Conservation (phyloP, 2,888 invertebrate genomes). For the Brenthis ino region DNA sequence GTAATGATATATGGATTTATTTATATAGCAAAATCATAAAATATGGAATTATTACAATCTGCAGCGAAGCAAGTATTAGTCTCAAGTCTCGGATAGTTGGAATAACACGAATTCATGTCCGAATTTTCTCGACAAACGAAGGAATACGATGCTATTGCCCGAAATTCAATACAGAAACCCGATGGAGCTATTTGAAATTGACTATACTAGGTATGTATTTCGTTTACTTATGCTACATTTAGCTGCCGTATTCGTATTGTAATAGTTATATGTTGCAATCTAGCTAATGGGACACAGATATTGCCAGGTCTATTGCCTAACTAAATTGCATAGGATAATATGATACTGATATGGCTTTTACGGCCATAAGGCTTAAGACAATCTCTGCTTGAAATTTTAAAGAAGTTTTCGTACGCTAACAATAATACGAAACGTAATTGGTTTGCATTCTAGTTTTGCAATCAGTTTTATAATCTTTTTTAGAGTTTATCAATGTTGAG, state of each 20-base stretch:
- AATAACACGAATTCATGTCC: constrained; percentile 33
- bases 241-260: constrained; percentile 27
- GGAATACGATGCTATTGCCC: constrained; percentile 37
- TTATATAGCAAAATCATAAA: background rate
- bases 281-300: constrained; percentile 24
- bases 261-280: constrained; percentile 26
- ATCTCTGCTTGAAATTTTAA: constrained; percentile 3
- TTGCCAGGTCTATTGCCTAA: constrained; percentile 15
- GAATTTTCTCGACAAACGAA: constrained; percentile 42
- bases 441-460: background rate
- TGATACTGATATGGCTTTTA: constrained; percentile 8
- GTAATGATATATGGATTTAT: too few relatives aligned
- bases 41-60: constrained; percentile 5
- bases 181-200: constrained; percentile 30
- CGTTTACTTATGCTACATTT: constrained; percentile 30
- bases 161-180: constrained; percentile 40
- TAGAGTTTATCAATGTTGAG: too few relatives aligned
- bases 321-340: constrained; percentile 17
- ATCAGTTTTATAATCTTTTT: background rate
- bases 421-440: background rate
- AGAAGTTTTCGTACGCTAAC: background rate
- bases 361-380: constrained; percentile 11
- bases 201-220: constrained; percentile 23
- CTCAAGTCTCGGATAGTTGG: constrained; percentile 22
- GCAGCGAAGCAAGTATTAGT: constrained; percentile 1